A percentile compares a stretch with the other conserved stretches of the same genome.
Evolutionary conservation across 2,113 vertebrate species (phyloP).

Genomic region (Carlito syrichta): DNA sequence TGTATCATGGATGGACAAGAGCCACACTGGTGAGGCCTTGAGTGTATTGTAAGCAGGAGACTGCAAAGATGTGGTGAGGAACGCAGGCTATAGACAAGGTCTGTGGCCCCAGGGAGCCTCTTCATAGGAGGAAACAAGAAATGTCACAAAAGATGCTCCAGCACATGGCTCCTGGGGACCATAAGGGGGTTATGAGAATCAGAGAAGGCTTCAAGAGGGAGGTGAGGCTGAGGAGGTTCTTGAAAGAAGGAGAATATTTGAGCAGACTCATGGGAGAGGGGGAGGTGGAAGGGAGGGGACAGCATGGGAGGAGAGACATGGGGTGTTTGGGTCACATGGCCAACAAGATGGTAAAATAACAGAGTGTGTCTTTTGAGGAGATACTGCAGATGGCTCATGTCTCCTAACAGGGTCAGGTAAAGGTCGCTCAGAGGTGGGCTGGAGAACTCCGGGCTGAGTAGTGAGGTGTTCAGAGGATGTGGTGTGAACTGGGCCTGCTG

Average conservation of each 20-base stretch:
- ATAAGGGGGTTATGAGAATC: background rate
- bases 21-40: too few relatives aligned
- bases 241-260: background rate
- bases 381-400: background rate
- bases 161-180: background rate
- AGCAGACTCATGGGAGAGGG: background rate
- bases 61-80: background rate
- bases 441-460: background rate
- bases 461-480: background rate
- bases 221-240: background rate
- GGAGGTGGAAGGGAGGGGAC: background rate
- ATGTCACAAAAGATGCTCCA: fast-evolving
- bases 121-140: background rate
- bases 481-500: background rate
- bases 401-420: background rate
- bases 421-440: background rate
- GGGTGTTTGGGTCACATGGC: background rate
- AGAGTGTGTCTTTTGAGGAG: background rate
- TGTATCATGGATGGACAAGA: background rate
- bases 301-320: background rate
- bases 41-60: too few relatives aligned
- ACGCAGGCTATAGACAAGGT: background rate
- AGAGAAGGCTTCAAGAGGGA: background rate
- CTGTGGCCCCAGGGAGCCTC: fast-evolving
- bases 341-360: background rate